Evolutionary conservation across 2,797 vertebrate genomes (phyloP).

Genomic region (Heterohyrax brucei): DNA sequence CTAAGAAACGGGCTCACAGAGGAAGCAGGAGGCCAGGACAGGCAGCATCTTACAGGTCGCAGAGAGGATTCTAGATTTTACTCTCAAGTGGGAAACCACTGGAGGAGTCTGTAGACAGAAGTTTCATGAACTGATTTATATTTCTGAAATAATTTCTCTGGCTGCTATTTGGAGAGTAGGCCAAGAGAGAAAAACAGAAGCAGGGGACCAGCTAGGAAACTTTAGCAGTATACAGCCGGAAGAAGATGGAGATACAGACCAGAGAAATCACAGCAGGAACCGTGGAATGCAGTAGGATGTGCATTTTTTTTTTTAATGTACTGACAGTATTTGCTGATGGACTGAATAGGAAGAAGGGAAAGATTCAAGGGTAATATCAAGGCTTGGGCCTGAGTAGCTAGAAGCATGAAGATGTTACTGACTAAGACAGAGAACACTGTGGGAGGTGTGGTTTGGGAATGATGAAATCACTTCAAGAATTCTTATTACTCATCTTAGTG

Average conservation of each 20-base stretch:
- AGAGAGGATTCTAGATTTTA: background rate
- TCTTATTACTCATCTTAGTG: background rate
- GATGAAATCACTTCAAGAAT: background rate
- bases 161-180: constrained; percentile 13
- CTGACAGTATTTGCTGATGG: constrained; percentile 18
- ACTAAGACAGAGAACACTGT: background rate
- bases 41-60: rapidly evolving
- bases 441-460: background rate
- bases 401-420: background rate
- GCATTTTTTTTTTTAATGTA: constrained; percentile 9
- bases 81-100: background rate
- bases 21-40: background rate
- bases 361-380: background rate
- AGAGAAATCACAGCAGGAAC: background rate
- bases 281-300: background rate
- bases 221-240: background rate
- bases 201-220: background rate
- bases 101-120: background rate
- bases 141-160: constrained; percentile 55
- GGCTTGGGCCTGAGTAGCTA: background rate
- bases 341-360: background rate
- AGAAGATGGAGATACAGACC: background rate
- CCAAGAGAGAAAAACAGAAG: background rate
- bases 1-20: background rate
- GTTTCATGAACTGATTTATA: background rate